A percentile compares a stretch with the other conserved stretches of the same genome.
These are phyloP conservation scores for Drosophila fulvimacula DNA, from an alignment of 2,888 invertebrate genomes.

Conservation along the genomic window DNA sequence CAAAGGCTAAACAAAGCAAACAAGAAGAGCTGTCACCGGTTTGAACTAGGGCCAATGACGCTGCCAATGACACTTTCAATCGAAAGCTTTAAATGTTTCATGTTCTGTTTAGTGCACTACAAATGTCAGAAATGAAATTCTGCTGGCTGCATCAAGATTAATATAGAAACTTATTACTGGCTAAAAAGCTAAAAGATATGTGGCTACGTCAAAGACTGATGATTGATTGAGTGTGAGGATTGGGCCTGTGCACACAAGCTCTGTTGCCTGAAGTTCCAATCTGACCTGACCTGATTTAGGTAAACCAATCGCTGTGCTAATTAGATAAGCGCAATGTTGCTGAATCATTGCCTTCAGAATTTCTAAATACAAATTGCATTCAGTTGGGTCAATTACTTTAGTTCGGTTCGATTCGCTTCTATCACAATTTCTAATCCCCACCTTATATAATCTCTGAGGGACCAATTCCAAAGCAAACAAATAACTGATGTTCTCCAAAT, in stretches of 20 bases:
- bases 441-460: not conserved
- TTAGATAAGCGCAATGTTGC: too few species aligned
- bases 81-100: slow-evolving; percentile 8
- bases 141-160: not conserved
- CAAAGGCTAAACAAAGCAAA: slow-evolving; percentile 28
- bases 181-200: not conserved
- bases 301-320: too few species aligned
- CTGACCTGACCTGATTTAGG: too few species aligned
- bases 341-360: too few species aligned
- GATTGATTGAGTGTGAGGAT: too few species aligned
- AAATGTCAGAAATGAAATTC: not conserved
- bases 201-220: not conserved
- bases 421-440: not conserved
- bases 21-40: slow-evolving; percentile 19
- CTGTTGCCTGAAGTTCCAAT: too few species aligned
- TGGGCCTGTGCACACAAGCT: not conserved
- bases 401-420: not conserved
- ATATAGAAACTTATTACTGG: not conserved
- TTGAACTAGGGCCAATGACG: slow-evolving; percentile 47
- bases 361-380: too few species aligned
- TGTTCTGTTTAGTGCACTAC: not conserved
- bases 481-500: not conserved
- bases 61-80: slow-evolving; percentile 48
- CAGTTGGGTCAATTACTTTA: not conserved
- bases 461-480: not conserved